phyloP scores from a whole-genome alignment of 2,888 invertebrate species.

The Macropis europaea region DNA sequence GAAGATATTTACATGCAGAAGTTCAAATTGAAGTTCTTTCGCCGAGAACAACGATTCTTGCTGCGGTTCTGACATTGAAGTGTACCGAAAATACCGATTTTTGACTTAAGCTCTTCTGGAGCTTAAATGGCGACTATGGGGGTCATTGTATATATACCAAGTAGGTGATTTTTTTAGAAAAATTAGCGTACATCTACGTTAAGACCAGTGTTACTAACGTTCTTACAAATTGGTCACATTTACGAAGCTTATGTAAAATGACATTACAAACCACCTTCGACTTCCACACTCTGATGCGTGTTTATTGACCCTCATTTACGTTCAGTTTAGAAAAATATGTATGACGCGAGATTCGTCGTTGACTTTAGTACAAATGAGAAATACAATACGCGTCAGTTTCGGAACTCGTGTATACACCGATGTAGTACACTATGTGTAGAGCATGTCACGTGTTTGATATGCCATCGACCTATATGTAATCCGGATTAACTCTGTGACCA shows the following conservation, averaged over 20 bases:
- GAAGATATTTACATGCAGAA: background rate
- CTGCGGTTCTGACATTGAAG: no score
- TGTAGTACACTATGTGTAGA: conserved; percentile 13
- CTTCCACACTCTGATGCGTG: conserved; percentile 50
- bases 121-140: conserved; percentile 76
- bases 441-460: conserved; percentile 46
- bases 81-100: conserved; percentile 1
- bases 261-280: conserved; percentile 31
- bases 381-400: conserved; percentile 1
- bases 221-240: no score
- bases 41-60: background rate
- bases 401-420: conserved; percentile 14
- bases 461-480: conserved; percentile 53
- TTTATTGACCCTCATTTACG: conserved; percentile 61
- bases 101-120: conserved; percentile 29
- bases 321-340: conserved; percentile 50
- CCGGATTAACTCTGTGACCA: conserved; percentile 28
- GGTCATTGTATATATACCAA: conserved; percentile 76
- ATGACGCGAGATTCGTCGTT: conserved; percentile 12
- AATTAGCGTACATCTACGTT: no score
- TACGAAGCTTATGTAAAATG: no score
- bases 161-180: conserved; percentile 71
- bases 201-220: no score
- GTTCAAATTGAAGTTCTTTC: background rate
- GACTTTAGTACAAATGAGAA: background rate